A percentile compares a stretch with the other conserved stretches of the same genome.
Conservation (phyloP, 2,888 invertebrate genomes). For the Cantharis rustica region DNA sequence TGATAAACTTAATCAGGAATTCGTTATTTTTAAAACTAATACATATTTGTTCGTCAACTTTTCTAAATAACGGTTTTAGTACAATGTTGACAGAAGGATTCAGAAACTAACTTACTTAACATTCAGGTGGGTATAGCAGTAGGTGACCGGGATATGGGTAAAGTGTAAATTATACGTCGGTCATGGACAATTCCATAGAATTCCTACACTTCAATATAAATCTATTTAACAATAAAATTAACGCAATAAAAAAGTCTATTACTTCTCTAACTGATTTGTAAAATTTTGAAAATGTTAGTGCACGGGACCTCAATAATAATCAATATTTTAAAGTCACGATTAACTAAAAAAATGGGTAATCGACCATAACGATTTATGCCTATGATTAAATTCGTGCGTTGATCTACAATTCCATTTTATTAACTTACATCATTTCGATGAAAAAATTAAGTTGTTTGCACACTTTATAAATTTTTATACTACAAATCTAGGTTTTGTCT, state of each 20-base stretch:
- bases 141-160: constrained; percentile 25
- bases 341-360: not conserved
- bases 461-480: not conserved
- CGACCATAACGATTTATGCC: not conserved
- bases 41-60: not conserved
- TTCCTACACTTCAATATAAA: not conserved
- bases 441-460: not conserved
- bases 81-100: not conserved
- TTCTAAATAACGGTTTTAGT: not conserved
- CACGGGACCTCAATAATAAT: not conserved
- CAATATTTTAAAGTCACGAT: not conserved
- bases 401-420: not conserved
- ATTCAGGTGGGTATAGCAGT: constrained; percentile 11
- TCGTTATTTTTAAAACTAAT: not conserved
- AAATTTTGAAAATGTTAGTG: not conserved
- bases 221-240: not conserved
- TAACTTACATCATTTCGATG: not conserved
- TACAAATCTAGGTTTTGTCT: not conserved
- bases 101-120: not conserved
- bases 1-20: not conserved
- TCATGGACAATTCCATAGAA: not conserved
- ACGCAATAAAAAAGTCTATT: not conserved
- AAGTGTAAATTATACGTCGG: constrained; percentile 5
- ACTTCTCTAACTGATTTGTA: not conserved
- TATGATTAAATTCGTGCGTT: not conserved